Conservation (phyloP, 2,888 invertebrate species). For the Ethmia dodecea region DNA sequence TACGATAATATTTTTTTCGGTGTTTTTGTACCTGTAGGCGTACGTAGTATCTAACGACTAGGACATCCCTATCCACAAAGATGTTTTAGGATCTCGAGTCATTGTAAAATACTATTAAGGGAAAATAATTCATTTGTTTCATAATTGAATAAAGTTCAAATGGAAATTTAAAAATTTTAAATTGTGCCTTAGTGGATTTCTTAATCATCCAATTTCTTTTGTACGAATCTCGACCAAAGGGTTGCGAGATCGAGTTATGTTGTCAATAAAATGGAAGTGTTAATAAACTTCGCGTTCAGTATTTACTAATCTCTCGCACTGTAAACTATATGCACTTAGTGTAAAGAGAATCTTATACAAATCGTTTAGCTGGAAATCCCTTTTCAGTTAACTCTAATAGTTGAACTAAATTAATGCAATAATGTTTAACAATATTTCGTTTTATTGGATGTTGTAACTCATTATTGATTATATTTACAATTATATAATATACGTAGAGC, state of each 20-base stretch:
- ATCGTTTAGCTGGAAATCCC: constrained; percentile 42
- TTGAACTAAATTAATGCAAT: constrained; percentile 57
- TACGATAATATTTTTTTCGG: not conserved
- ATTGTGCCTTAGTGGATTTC: constrained; percentile 74
- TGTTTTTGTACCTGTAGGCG: constrained; percentile 3
- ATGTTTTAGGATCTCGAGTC: too few relatives aligned
- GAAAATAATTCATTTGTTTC: constrained; percentile 63
- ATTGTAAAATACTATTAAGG: too few relatives aligned
- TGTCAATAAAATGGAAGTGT: constrained; percentile 28
- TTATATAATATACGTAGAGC: constrained; percentile 56
- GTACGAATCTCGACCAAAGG: constrained; percentile 29
- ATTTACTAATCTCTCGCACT: constrained; percentile 45
- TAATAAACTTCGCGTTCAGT: constrained; percentile 31
- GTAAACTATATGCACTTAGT: constrained; percentile 48
- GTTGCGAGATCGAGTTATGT: constrained; percentile 29
- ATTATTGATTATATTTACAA: constrained; percentile 63
- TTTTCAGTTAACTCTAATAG: constrained; percentile 48
- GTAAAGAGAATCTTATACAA: constrained; percentile 30
- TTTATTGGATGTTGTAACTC: constrained; percentile 72
- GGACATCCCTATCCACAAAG: too few relatives aligned
- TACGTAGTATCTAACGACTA: too few relatives aligned
- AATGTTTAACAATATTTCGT: constrained; percentile 63
- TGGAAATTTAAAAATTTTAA: constrained; percentile 70
- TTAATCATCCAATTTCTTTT: constrained; percentile 57
- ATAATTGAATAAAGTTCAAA: constrained; percentile 71